These are phyloP conservation scores for Indicator indicator DNA, from an alignment of 2,113 vertebrate genomes.

Conservation along the genomic window DNA sequence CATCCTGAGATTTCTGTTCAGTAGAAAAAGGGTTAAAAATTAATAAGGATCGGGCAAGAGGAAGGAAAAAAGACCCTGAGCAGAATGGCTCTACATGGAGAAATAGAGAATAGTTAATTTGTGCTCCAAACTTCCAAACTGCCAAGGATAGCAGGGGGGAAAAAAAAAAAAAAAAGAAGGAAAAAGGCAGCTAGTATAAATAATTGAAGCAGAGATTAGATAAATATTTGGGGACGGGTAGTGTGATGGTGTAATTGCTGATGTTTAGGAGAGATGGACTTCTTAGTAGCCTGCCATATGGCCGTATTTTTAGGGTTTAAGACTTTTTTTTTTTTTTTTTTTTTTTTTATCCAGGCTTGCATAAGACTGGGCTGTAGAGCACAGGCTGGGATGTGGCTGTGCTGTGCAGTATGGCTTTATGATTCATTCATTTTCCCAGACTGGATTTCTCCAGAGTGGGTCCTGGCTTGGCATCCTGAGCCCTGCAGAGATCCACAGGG, in stretches of 20 bases:
- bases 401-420: neutral
- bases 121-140: constrained; percentile 13
- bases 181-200: constrained; percentile 17
- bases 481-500: neutral
- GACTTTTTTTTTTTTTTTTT: neutral
- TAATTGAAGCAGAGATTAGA: constrained; percentile 51
- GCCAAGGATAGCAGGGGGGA: constrained; percentile 20
- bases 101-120: constrained; percentile 12
- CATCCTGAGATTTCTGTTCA: constrained; percentile 1
- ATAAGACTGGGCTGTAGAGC: neutral
- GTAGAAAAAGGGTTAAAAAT: constrained; percentile 35
- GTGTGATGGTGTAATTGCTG: neutral
- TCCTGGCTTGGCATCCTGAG: constrained; percentile 1
- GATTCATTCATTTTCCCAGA: constrained; percentile 35
- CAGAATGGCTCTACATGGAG: neutral
- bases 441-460: constrained; percentile 17
- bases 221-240: constrained; percentile 39
- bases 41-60: neutral
- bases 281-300: neutral
- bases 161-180: neutral
- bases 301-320: neutral
- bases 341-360: neutral
- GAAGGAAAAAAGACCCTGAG: neutral
- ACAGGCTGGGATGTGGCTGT: neutral
- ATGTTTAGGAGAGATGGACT: neutral